Base-by-base conservation (phyloP, 2,797 vertebrate genomes). In the Pseudochromis fuscus region DNA sequence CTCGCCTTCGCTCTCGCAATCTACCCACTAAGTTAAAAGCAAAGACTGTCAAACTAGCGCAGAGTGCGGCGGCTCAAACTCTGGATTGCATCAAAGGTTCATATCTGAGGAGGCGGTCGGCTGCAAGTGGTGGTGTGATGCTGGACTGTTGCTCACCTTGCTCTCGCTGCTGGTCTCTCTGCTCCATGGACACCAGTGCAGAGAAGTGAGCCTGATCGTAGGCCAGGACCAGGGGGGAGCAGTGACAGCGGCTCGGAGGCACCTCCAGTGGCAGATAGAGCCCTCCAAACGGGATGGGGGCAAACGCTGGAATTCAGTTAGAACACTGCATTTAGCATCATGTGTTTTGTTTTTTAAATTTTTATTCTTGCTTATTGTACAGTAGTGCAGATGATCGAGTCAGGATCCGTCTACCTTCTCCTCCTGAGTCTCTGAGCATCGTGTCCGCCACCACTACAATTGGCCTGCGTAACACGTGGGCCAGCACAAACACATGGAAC, bases 171-270 rank as follows among this genome's bases (percentile, higher is more conserved):
- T 98, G 97, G 88, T 99, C 97, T 88, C 97, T 96, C 90, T 99
- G 97, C 90, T 99, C 98, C 98, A 98, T 99, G 72, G 97, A 99
- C 90, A 99, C 98, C 16, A 99, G 95, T 21, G 98, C 98, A 1
- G 98, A 99, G 92, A 99, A 99, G 88, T 99, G 98, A 23, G 98
- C 98, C 94, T 99, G 98, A 85, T 99, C 98, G 0, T 99, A 99
- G 83, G 98, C 98, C 53, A 99, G 91, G 69, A 99, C 98, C 86
- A 99, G 93, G 31, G 98, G 98, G 23, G 98, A 99, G 92, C 98
- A 98, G 88, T 99, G 98, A 70, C 98, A 99, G 85, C 96, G 95
- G 87, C 96, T 98, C 0, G 98, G 96, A 27, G 97, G 96, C 35
- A 99, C 97, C 95, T 99, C 98, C 84, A 99, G 87, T 2, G 98